phyloP scores from a whole-genome alignment of 2,797 vertebrate genomes.

The Crenuchus spilurus region DNA sequence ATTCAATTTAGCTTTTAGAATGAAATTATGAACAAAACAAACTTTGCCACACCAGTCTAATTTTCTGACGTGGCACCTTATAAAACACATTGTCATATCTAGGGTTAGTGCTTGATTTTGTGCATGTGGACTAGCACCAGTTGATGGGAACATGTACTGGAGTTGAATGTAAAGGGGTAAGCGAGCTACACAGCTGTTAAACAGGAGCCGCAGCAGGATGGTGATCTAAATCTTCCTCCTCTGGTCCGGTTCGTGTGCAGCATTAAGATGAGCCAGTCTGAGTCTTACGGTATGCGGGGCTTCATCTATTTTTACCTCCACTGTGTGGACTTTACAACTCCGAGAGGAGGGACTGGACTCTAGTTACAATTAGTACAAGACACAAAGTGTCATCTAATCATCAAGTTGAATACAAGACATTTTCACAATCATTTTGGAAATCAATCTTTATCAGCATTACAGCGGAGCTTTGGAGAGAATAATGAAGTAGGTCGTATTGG shows the following conservation, averaged over 20 bases:
- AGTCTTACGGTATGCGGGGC: slow-evolving; percentile 70
- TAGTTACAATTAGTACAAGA: slow-evolving; percentile 6
- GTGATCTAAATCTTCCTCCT: neutral
- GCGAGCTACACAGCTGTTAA: neutral
- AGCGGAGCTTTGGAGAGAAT: too few relatives aligned
- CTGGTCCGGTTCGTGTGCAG: neutral
- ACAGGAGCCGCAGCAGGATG: neutral
- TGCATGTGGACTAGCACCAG: neutral
- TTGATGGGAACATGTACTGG: too few relatives aligned
- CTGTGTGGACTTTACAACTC: slow-evolving; percentile 64
- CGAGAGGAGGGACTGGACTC: slow-evolving; percentile 37
- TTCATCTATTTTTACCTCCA: slow-evolving; percentile 76
- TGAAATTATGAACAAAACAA: too few relatives aligned
- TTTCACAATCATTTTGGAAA: neutral
- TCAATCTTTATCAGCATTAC: too few relatives aligned
- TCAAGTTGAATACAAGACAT: neutral
- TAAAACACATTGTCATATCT: too few relatives aligned
- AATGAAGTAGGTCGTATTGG: neutral
- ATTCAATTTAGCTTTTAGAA: too few relatives aligned
- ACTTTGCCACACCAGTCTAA: too few relatives aligned
- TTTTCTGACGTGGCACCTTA: too few relatives aligned
- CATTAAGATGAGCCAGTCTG: slow-evolving; percentile 70
- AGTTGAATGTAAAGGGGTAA: neutral
- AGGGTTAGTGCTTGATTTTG: too few relatives aligned
- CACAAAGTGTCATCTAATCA: neutral